A percentile compares a stretch with the other conserved stretches of the same genome.
Evolutionary conservation across 1,140 invertebrate species (phyloP).

Genomic region (Mamestra configurata): DNA sequence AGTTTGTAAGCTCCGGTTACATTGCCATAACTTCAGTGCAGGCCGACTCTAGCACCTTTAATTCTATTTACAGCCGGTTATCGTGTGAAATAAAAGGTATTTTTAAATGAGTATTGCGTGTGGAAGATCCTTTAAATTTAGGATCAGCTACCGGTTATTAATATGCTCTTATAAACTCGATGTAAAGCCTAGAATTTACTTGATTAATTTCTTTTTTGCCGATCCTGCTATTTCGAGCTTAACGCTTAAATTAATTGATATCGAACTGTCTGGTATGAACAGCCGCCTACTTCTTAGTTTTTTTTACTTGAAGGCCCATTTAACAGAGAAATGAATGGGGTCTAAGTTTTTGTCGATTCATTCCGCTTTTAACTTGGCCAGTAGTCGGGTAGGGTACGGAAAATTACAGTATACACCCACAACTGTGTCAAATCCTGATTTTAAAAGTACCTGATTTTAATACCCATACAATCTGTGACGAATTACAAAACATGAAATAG

Average conservation of each 20-base stretch:
- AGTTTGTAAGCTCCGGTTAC: conserved; percentile 63
- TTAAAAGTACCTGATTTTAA: conserved; percentile 12
- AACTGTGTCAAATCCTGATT: neutral
- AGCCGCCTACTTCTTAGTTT: conserved; percentile 27
- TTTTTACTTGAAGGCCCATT: conserved; percentile 18
- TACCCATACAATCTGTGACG: conserved; percentile 1
- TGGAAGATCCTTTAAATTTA: conserved; percentile 50
- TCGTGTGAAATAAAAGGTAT: conserved; percentile 61
- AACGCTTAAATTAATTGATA: conserved; percentile 43
- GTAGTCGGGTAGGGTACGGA: neutral
- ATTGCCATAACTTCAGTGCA: conserved; percentile 62
- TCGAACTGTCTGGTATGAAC: conserved; percentile 39
- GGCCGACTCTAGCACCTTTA: conserved; percentile 49
- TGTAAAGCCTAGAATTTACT: conserved; percentile 24
- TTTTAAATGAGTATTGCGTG: conserved; percentile 61
- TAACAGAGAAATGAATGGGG: conserved; percentile 28
- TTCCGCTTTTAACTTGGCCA: conserved; percentile 27
- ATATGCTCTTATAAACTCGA: conserved; percentile 43
- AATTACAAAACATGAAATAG: conserved; percentile 3
- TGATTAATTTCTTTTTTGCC: conserved; percentile 49
- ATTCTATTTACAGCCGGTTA: conserved; percentile 56
- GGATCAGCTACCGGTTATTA: conserved; percentile 41
- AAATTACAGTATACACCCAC: conserved; percentile 4
- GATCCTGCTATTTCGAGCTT: conserved; percentile 30
- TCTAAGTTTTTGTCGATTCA: conserved; percentile 28